Evolutionary conservation across 2,888 invertebrate species (phyloP).

Genomic region (Drosophila infuscata): DNA sequence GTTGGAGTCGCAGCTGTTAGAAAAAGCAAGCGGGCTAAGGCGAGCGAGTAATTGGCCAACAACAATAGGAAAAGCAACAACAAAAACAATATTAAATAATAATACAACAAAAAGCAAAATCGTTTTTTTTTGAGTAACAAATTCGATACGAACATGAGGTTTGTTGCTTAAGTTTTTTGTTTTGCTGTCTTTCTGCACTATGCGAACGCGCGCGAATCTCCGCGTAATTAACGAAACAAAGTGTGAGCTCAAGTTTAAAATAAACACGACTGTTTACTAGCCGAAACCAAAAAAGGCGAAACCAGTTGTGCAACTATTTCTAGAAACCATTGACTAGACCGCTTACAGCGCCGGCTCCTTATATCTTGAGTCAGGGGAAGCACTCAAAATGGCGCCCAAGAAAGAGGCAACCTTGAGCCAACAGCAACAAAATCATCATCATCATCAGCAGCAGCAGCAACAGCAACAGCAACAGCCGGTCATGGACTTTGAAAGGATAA

Average conservation of each 20-base stretch:
- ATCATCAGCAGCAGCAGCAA: constrained; percentile 49
- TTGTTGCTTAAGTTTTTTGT: constrained; percentile 71
- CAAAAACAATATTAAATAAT: constrained; percentile 18
- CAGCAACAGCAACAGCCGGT: constrained; percentile 56
- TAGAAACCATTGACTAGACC: constrained; percentile 44
- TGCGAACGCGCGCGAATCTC: constrained; percentile 58
- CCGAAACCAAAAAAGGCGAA: constrained; percentile 31
- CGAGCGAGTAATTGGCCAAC: constrained; percentile 6
- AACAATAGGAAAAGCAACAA: constrained; percentile 15
- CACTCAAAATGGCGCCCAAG: constrained; percentile 72
- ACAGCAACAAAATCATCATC: constrained; percentile 46
- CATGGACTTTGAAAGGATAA: constrained; percentile 82
- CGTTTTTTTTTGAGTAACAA: constrained; percentile 3
- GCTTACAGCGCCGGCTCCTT: constrained; percentile 50
- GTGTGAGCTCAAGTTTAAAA: constrained; percentile 54
- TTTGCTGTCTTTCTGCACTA: constrained; percentile 31
- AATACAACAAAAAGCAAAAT: neutral
- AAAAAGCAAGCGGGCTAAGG: constrained; percentile 15
- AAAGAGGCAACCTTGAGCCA: constrained; percentile 75
- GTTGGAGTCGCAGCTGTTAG: constrained; percentile 42
- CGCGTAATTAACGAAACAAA: constrained; percentile 43
- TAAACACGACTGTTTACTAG: constrained; percentile 68
- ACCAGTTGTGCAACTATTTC: constrained; percentile 75
- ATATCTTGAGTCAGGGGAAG: constrained; percentile 15
- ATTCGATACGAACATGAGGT: constrained; percentile 49